Evolutionary conservation across 2,888 invertebrate genomes (phyloP), one percentile per base, ranked within the genome.

Genomic region (Leptinotarsa juncta): DNA sequence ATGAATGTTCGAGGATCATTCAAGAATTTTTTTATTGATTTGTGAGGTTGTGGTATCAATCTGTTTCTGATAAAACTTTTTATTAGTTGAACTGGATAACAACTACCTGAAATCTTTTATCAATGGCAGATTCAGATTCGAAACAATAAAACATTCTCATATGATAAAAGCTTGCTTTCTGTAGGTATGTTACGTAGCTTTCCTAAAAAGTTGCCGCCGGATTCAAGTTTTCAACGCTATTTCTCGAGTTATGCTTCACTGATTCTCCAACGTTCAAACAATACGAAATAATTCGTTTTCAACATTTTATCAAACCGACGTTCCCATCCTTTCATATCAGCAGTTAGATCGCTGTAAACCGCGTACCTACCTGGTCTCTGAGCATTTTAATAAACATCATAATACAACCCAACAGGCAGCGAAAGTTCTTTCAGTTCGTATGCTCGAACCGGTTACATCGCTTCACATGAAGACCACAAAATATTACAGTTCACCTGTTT

Each of bases 401-500:
- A 62, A 42, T 62, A 62, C 32, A 62, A 42, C 2, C 32, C 32
- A 62, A 62, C 62, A 62, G 32, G 18, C 62, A 62, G 62, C 62
- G 62, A 62, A 62, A 62, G 62, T 62, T 42, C 57, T 57, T 73
- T 69, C 65, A 66, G 23, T 18, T 23, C 51, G 32, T 42, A 69
- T 48, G 67, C 53, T 67, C 60, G 72, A 74, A 78, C 74, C 77
- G 74, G 77, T 77, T 77, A 72, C 77, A 42, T 74, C 69, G 72
- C 74, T 65, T 77, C 65, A 77, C 72, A 71, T 55, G 68, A 68
- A 15, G 60, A 65, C 51, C 66, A 74, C 74, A 68, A 65, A 73
- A 62, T 72, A 65, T 67, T 72, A 68, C 70, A 72, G 74, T 77
- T 77, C 77, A 77, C 77, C 77, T 77, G 77, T 77, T 72, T 55